Conservation (phyloP, 2,113 vertebrate species). For the Lepus americanus region DNA sequence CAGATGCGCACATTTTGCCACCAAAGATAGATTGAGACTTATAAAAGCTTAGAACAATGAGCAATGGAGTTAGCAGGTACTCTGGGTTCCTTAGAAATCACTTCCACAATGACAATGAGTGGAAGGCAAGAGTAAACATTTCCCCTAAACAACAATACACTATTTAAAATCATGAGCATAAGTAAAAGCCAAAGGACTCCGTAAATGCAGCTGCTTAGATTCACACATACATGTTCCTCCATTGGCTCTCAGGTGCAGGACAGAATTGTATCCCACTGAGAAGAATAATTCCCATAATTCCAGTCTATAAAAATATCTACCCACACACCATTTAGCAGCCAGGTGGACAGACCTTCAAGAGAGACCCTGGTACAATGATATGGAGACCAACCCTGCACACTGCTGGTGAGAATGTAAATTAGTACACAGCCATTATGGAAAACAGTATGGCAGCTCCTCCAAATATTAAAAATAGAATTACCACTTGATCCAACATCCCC, state of each 20-base stretch:
- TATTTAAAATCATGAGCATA: conserved; percentile 22
- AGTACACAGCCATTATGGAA: background rate
- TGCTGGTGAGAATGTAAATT: background rate
- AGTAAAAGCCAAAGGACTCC: background rate
- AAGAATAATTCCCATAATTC: background rate
- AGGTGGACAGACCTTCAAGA: background rate
- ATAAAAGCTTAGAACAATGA: conserved; percentile 38
- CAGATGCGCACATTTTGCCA: background rate
- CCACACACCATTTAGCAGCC: background rate
- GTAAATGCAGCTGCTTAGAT: background rate
- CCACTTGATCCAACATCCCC: background rate
- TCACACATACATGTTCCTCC: background rate
- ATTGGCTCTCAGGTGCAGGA: background rate
- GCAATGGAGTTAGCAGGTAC: background rate
- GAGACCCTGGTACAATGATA: background rate
- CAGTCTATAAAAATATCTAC: background rate
- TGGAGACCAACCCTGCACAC: background rate
- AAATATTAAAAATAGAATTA: background rate
- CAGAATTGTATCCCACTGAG: background rate
- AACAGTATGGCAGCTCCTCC: background rate
- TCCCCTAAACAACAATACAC: background rate
- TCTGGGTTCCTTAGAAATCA: background rate
- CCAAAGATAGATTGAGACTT: conserved; percentile 27
- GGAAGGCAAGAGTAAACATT: conserved; percentile 5
- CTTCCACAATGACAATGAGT: background rate